These are phyloP conservation scores for Hyposmocoma kahamanoa DNA, from an alignment of 1,140 invertebrate species.

Conservation along the genomic window DNA sequence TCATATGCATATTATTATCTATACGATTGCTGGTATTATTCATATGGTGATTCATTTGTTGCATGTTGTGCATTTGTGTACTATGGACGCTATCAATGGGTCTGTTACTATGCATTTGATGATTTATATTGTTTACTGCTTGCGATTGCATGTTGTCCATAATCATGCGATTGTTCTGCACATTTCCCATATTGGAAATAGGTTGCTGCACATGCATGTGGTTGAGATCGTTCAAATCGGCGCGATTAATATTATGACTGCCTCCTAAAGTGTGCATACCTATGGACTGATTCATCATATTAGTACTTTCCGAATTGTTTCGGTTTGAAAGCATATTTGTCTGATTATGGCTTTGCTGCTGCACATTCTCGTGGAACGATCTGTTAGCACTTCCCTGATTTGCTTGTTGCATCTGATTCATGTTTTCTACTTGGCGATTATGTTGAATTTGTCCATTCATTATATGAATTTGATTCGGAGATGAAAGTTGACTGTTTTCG, in stretches of 20 bases:
- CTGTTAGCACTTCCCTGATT: constrained; percentile 43
- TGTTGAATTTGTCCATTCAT: constrained; percentile 67
- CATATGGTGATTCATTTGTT: constrained; percentile 60
- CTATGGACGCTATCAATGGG: constrained; percentile 59
- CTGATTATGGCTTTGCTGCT: constrained; percentile 49
- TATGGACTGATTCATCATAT: constrained; percentile 52
- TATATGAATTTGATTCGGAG: constrained; percentile 61
- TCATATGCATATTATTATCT: constrained; percentile 59
- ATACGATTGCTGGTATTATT: constrained; percentile 43
- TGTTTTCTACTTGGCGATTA: constrained; percentile 45
- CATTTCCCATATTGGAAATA: constrained; percentile 54
- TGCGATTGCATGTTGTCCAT: constrained; percentile 62
- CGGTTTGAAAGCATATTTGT: constrained; percentile 47
- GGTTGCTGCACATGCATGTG: constrained; percentile 65
- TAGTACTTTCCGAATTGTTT: constrained; percentile 47
- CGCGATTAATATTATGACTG: constrained; percentile 47
- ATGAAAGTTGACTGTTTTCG: constrained; percentile 41
- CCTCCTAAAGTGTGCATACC: constrained; percentile 53
- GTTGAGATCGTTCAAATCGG: constrained; percentile 51
- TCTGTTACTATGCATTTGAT: constrained; percentile 57
- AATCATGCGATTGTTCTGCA: constrained; percentile 65
- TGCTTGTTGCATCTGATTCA: constrained; percentile 48
- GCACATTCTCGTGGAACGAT: constrained; percentile 59
- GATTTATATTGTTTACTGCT: constrained; percentile 45
- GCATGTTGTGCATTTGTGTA: constrained; percentile 57